Evolutionary conservation across 2,113 vertebrate species (phyloP).

Genomic region (Hoplias malabaricus): DNA sequence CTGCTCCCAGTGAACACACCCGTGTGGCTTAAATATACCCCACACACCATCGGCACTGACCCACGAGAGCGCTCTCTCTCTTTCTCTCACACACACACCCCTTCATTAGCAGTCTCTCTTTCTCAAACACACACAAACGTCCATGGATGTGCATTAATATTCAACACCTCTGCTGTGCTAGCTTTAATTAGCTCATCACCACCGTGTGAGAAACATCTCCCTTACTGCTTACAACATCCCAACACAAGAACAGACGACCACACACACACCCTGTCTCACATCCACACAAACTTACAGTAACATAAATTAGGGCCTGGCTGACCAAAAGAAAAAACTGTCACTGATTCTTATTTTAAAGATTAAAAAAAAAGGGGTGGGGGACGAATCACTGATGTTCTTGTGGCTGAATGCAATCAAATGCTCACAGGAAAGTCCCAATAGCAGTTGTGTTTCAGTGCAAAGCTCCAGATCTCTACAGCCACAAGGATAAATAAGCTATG

Average conservation of each 20-base stretch:
- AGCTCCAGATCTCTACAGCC: too few relatives aligned
- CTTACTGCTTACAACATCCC: not conserved
- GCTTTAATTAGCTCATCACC: slow-evolving; percentile 23
- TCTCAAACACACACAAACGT: not conserved
- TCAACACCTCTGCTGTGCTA: not conserved
- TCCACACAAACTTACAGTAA: not conserved
- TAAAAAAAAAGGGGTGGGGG: too few relatives aligned
- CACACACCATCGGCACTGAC: not conserved
- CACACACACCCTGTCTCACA: not conserved
- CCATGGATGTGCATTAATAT: not conserved
- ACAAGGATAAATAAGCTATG: too few relatives aligned
- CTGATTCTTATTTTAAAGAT: not conserved
- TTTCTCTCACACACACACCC: not conserved
- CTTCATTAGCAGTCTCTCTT: not conserved
- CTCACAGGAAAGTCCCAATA: too few relatives aligned
- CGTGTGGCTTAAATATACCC: slow-evolving; percentile 13
- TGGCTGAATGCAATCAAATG: too few relatives aligned
- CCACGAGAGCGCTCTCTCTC: slow-evolving; percentile 12
- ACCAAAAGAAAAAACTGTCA: too few relatives aligned
- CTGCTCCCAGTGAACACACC: slow-evolving; percentile 5
- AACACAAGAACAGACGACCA: not conserved
- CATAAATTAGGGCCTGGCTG: not conserved
- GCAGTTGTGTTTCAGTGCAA: too few relatives aligned
- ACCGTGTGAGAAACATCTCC: slow-evolving; percentile 6
- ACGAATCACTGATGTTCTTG: too few relatives aligned